Evolutionary conservation across 1,140 invertebrate species (phyloP).

Genomic region (Scylla paramamosain): DNA sequence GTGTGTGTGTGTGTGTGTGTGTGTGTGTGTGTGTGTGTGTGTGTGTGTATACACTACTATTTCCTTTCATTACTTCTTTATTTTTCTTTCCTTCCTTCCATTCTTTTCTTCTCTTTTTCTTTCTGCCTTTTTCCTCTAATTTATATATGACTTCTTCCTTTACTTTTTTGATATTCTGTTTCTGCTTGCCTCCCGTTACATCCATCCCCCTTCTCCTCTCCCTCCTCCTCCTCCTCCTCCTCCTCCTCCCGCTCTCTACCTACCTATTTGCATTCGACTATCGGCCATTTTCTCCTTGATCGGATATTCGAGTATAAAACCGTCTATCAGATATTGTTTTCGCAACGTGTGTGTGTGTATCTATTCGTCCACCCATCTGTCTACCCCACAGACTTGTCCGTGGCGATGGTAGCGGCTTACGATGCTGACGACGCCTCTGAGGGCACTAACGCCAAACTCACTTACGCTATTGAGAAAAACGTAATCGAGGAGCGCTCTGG

Average conservation of each 20-base stretch:
- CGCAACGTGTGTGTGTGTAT: not conserved
- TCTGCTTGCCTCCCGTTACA: not conserved
- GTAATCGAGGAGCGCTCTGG: conserved; percentile 43
- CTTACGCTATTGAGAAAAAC: conserved; percentile 45
- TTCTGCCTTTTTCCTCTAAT: not conserved
- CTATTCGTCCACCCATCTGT: too few species aligned
- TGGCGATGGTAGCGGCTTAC: not conserved
- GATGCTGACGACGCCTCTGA: conserved; percentile 37
- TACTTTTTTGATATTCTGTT: not conserved
- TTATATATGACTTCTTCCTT: not conserved
- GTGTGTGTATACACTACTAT: not conserved
- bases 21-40: not conserved
- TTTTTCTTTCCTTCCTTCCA: not conserved
- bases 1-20: not conserved
- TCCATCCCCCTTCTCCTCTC: not conserved
- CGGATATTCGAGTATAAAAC: not conserved
- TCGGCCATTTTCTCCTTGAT: not conserved
- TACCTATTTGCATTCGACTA: not conserved
- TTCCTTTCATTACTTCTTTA: not conserved
- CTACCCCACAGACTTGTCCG: not conserved
- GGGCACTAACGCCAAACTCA: conserved; percentile 41
- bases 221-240: not conserved
- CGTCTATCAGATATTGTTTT: too few species aligned
- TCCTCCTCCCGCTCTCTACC: not conserved
- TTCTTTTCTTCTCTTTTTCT: not conserved